Conservation (phyloP, 2,797 vertebrate species). For the Hafferia zeledoni region DNA sequence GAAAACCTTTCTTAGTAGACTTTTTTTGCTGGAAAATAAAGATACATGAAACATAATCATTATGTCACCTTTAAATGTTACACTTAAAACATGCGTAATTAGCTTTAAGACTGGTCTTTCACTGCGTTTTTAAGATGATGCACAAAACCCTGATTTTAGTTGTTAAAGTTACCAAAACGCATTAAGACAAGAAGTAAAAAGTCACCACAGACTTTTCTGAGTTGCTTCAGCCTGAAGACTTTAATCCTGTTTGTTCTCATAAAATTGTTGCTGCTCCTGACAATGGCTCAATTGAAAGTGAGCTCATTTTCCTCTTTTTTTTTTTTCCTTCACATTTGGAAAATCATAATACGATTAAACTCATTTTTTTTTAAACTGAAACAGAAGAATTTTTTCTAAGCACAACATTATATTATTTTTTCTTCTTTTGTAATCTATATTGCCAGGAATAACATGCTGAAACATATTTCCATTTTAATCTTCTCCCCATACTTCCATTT, state of each 20-base stretch:
- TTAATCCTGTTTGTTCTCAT: neutral
- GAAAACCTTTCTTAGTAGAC: neutral
- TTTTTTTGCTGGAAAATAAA: constrained; percentile 2
- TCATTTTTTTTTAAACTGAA: neutral
- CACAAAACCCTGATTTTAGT: neutral
- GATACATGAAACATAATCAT: neutral
- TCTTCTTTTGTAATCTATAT: neutral
- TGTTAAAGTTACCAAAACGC: neutral
- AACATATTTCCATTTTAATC: neutral
- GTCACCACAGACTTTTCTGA: neutral
- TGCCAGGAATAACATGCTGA: neutral
- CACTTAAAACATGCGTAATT: neutral
- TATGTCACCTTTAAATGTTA: neutral
- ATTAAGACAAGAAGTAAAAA: neutral
- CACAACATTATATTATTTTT: neutral
- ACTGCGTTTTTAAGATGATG: neutral
- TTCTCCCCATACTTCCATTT: neutral
- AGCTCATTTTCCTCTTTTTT: neutral
- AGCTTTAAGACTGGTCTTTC: neutral
- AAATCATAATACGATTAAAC: neutral
- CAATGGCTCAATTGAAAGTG: neutral
- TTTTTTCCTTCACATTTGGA: neutral
- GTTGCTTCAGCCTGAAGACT: neutral
- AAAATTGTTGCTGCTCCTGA: neutral
- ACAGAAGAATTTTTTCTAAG: neutral